These are phyloP conservation scores for Blastobasis lacticolella DNA, from an alignment of 2,888 invertebrate species.

Conservation along the genomic window DNA sequence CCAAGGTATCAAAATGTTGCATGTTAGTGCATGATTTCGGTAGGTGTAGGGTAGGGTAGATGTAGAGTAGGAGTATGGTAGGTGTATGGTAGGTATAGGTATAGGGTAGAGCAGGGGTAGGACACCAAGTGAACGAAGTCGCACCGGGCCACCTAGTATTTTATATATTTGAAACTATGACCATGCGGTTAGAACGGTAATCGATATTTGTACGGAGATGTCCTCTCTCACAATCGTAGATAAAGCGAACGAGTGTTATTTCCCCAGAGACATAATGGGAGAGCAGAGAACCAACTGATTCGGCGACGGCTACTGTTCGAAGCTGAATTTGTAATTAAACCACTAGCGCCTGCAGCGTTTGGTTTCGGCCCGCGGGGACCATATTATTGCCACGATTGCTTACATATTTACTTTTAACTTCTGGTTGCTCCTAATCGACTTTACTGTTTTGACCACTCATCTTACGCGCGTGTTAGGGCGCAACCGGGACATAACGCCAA, in stretches of 20 bases:
- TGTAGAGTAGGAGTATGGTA: too few relatives aligned
- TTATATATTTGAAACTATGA: not conserved
- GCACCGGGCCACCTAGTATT: too few relatives aligned
- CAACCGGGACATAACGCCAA: too few relatives aligned
- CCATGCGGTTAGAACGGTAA: conserved; percentile 2
- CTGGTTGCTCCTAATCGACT: too few relatives aligned
- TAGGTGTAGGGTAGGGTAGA: too few relatives aligned
- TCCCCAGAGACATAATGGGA: conserved; percentile 31
- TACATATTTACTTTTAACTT: not conserved
- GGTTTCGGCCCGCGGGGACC: conserved; percentile 9
- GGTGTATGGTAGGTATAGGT: too few relatives aligned
- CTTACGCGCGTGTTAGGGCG: too few relatives aligned
- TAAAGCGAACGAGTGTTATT: conserved; percentile 33
- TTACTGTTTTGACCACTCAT: too few relatives aligned
- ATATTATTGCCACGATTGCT: conserved; percentile 4
- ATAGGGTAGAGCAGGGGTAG: too few relatives aligned
- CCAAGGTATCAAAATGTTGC: too few relatives aligned
- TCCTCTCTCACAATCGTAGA: conserved; percentile 23
- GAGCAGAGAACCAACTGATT: conserved; percentile 25
- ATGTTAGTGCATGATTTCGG: too few relatives aligned
- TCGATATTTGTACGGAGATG: conserved; percentile 3
- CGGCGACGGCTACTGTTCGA: conserved; percentile 21
- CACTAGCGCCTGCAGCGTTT: conserved; percentile 17
- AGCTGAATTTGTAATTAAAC: conserved; percentile 38
- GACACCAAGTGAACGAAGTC: too few relatives aligned